phyloP scores from a whole-genome alignment of 2,113 vertebrate genomes.

The Camelus bactrianus region DNA sequence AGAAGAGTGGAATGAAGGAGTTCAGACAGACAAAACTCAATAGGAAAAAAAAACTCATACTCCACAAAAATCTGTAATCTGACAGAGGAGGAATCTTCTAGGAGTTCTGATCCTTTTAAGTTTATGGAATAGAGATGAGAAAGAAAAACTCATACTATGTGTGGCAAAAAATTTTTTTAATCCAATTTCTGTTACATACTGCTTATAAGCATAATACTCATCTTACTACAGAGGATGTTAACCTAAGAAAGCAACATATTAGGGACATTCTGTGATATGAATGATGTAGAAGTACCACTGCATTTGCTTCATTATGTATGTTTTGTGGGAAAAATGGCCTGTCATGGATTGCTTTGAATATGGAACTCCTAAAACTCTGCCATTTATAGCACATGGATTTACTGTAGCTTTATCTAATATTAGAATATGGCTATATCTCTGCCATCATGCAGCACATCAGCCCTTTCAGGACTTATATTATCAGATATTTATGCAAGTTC shows the following conservation, averaged over 20 bases:
- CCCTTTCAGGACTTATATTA: conserved; percentile 96
- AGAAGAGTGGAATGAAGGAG: conserved; percentile 92
- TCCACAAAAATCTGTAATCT: conserved; percentile 82
- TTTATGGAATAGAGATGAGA: conserved; percentile 95
- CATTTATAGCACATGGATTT: conserved; percentile 96
- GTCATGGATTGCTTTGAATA: conserved; percentile 98
- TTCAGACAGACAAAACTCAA: conserved; percentile 81
- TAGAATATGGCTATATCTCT: conserved; percentile 97
- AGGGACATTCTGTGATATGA: conserved; percentile 98
- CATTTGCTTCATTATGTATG: conserved; percentile 96
- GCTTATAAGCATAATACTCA: conserved; percentile 99
- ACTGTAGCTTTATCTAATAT: conserved; percentile 98
- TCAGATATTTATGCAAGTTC: conserved; percentile 97
- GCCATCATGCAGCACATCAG: conserved; percentile 99
- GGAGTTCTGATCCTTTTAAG: conserved; percentile 89
- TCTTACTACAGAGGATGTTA: conserved; percentile 97
- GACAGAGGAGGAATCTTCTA: conserved; percentile 83
- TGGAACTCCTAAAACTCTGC: conserved; percentile 94
- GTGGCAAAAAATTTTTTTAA: conserved; percentile 98
- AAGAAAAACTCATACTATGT: conserved; percentile 96
- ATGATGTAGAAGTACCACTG: conserved; percentile 96
- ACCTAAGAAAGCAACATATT: conserved; percentile 99
- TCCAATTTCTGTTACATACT: conserved; percentile 97
- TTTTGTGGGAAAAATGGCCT: conserved; percentile 96
- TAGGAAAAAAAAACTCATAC: conserved; percentile 84